These are phyloP conservation scores for Toxostoma redivivum DNA, from an alignment of 2,113 vertebrate species.

Conservation along the genomic window DNA sequence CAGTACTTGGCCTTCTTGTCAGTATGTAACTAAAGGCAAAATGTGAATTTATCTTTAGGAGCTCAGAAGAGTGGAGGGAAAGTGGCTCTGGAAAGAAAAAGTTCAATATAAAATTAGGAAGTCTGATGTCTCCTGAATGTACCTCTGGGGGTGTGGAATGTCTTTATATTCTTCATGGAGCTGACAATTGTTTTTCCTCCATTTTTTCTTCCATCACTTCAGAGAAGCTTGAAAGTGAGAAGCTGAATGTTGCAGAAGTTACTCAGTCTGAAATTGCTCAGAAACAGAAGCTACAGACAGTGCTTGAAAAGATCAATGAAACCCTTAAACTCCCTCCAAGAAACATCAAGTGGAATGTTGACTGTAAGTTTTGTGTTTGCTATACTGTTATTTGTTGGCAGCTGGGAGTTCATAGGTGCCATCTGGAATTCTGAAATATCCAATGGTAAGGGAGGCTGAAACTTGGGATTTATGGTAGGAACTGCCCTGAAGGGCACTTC, in stretches of 20 bases:
- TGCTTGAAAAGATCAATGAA: constrained; percentile 89
- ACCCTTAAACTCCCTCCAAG: constrained; percentile 84
- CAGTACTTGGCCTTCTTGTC: neutral
- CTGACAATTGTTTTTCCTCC: neutral
- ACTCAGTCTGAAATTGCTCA: constrained; percentile 90
- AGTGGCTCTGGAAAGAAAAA: neutral
- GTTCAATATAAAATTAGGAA: neutral
- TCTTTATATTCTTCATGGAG: neutral
- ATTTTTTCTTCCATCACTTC: neutral
- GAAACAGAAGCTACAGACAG: constrained; percentile 89
- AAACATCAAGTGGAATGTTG: constrained; percentile 87
- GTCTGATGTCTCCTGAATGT: neutral
- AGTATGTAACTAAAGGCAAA: neutral
- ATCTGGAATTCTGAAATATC: neutral
- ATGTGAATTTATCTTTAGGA: neutral
- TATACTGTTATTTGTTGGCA: neutral
- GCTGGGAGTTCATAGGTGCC: neutral
- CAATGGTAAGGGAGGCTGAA: neutral
- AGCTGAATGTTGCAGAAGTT: constrained; percentile 88
- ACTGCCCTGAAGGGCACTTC: neutral
- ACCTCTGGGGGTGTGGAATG: neutral
- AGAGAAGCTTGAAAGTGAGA: constrained; percentile 88
- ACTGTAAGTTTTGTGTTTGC: constrained; percentile 77
- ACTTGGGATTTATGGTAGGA: neutral
- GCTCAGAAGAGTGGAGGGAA: neutral